Evolutionary conservation across 1,140 invertebrate genomes (phyloP), one percentile per base, ranked within the genome.

Genomic region (Lordiphosa collinella): DNA sequence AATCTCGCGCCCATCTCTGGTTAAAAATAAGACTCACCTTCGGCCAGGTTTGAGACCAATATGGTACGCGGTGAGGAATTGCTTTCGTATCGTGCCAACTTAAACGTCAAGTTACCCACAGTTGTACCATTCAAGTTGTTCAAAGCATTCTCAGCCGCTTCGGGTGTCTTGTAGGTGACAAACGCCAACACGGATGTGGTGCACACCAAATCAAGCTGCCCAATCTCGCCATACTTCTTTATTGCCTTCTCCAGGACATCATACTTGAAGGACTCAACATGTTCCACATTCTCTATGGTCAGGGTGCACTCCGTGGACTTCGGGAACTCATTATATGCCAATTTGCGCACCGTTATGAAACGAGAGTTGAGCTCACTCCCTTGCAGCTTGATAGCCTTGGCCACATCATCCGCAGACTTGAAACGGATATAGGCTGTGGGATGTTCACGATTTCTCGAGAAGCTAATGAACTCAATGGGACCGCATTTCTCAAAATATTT

Each of bases 221-320:
- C 46, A 10, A 87, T 12, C 3, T 76, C 65, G 3, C 75, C 85
- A 8, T 50, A 52, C 25, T 87, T 87, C 38, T 76, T 66, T 12
- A 87, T 82, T 0, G 72, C 67, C 36, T 63, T 60, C 6, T 78
- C 66, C 11, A 87, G 2, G 6, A 11, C 12, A 3, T 67, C 54
- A 0, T 35, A 3, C 5, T 36, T 73, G 50, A 38, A 69, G 4
- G 48, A 61, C 7, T 69, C 63, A 14, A 53, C 44, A 4, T 49
- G 68, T 29, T 56, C 56, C 2, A 40, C 56, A 44, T 87, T 87
- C 1, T 25, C 25, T 0, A 87, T 1, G 2, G 53, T 34, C 31
- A 87, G 10, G 5, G 79, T 85, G 32, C 38, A 51, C 8, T 51
- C 43, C 7, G 53, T 25, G 0, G 41, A 37, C 29, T 64, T 72